Evolutionary conservation across 2,113 vertebrate species (phyloP).

Genomic region (Chrysemys picta): DNA sequence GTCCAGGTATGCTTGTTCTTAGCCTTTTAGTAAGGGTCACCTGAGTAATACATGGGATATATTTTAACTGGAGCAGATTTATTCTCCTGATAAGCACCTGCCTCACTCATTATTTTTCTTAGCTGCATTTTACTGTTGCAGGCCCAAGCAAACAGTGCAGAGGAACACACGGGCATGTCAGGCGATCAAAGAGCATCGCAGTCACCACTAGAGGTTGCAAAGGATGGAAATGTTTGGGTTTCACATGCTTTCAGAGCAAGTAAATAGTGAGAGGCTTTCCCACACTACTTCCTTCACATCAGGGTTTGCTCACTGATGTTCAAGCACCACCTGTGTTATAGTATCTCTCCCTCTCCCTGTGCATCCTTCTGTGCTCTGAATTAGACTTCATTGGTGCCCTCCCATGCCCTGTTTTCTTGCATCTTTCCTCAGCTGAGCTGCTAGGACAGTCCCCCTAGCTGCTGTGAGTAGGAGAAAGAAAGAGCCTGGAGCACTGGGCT

Average conservation of each 20-base stretch:
- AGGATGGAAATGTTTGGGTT: neutral
- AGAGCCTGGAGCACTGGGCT: neutral
- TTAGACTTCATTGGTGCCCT: neutral
- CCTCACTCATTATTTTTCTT: slow-evolving; percentile 25
- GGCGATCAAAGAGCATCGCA: neutral
- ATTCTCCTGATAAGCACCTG: neutral
- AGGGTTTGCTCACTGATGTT: neutral
- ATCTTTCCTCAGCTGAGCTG: neutral
- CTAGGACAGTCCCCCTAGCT: neutral
- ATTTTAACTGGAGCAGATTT: neutral
- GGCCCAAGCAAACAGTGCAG: neutral
- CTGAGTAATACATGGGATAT: neutral
- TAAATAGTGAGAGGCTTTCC: neutral
- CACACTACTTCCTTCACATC: neutral
- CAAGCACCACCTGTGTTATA: neutral
- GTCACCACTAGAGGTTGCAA: neutral
- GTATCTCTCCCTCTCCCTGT: neutral
- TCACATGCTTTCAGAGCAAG: neutral
- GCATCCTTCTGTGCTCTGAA: neutral
- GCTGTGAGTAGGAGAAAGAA: neutral
- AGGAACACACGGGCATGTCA: neutral
- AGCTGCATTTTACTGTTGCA: neutral
- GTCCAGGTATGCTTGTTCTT: neutral
- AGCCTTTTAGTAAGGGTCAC: slow-evolving; percentile 25
- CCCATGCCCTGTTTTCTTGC: neutral